Percentiles rank a stretch among this genome's conserved stretches.
phyloP scores from a whole-genome alignment of 2,113 vertebrate species.

The Origma solitaria region DNA sequence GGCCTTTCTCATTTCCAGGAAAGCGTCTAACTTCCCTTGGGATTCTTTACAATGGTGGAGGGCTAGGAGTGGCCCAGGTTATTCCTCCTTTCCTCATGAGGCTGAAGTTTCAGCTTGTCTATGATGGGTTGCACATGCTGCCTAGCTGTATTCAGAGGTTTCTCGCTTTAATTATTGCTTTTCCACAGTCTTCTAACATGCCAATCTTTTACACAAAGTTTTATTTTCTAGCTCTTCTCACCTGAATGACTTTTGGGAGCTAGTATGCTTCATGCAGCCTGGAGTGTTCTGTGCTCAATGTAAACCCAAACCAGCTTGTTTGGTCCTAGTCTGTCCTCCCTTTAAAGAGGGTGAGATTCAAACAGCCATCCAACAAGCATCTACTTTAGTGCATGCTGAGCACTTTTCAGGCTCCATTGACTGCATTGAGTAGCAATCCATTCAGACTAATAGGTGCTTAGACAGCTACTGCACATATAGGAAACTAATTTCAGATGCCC shows the following conservation, averaged over 20 bases:
- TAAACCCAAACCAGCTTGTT: neutral
- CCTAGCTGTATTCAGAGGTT: neutral
- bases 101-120: neutral
- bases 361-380: neutral
- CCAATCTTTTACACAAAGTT: neutral
- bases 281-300: neutral
- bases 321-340: neutral
- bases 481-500: neutral
- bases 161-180: no score
- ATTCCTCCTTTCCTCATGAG: neutral
- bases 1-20: neutral
- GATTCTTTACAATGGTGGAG: neutral
- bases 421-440: neutral
- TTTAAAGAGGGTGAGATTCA: neutral
- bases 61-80: neutral
- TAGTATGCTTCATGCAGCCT: neutral
- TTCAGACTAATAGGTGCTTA: neutral
- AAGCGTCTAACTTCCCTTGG: neutral
- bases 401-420: neutral
- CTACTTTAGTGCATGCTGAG: neutral
- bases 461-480: neutral
- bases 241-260: neutral
- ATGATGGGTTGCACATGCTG: neutral
- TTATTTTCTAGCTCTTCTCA: neutral
- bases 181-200: no score